A percentile compares a stretch with the other conserved stretches of the same genome.
Evolutionary conservation across 2,888 invertebrate species (phyloP).

Genomic region (Pyrocoelia pectoralis): DNA sequence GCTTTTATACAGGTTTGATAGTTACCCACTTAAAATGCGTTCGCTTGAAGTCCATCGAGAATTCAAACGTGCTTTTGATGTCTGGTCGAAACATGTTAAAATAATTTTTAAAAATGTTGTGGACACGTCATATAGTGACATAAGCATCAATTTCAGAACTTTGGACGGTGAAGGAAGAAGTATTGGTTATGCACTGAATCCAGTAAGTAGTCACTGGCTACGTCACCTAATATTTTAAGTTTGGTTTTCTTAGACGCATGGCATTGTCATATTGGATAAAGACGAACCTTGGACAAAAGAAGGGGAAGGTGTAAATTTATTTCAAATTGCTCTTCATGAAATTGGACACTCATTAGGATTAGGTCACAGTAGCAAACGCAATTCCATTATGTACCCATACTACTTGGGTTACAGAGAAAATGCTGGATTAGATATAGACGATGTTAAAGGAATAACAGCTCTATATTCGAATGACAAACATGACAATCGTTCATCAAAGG

Average conservation of each 20-base stretch:
- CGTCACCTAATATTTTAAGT: not conserved
- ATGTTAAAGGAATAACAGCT: slow-evolving; percentile 13
- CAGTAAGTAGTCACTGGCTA: slow-evolving; percentile 13
- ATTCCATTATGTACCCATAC: slow-evolving; percentile 36
- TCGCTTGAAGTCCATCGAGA: slow-evolving; percentile 74
- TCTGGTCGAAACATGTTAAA: slow-evolving; percentile 73
- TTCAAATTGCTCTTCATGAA: slow-evolving; percentile 40
- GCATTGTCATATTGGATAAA: slow-evolving; percentile 16
- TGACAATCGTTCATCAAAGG: not conserved
- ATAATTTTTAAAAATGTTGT: slow-evolving; percentile 3
- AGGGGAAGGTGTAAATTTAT: slow-evolving; percentile 26
- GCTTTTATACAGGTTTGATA: slow-evolving; percentile 84
- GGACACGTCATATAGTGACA: not conserved
- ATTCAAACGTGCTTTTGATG: slow-evolving; percentile 78
- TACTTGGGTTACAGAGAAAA: not conserved
- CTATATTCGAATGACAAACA: not conserved
- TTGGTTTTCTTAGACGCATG: slow-evolving; percentile 9
- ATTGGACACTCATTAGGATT: slow-evolving; percentile 45
- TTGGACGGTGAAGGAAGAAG: slow-evolving; percentile 4
- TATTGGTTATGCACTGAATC: slow-evolving; percentile 14
- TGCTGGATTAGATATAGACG: slow-evolving; percentile 14
- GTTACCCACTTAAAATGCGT: slow-evolving; percentile 76
- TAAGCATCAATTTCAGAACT: slow-evolving; percentile 17
- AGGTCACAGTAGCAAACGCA: slow-evolving; percentile 25
- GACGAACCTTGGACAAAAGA: slow-evolving; percentile 30